Base-by-base conservation (phyloP, 2,888 invertebrate genomes). In the Hypselothyrea guttata region DNA sequence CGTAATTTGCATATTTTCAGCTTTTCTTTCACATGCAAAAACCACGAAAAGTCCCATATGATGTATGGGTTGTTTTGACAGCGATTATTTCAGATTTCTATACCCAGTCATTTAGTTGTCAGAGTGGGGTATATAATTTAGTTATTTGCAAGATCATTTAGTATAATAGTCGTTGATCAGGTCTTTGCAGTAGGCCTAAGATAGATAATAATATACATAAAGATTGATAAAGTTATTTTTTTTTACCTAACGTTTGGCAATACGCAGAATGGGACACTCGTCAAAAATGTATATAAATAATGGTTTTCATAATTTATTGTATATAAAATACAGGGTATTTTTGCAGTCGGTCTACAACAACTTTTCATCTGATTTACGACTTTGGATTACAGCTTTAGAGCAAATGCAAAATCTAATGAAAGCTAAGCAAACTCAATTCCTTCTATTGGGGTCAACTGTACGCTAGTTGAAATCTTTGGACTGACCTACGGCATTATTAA, bases 361-460 rank as follows among this genome's bases (percentile, higher is more conserved):
- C 1, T 8, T 5, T 11, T 46, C 8, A 1, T 7, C n/a, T 15
- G 9, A 9, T 22, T 22, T 12, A 34, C 44, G 31, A 18, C 2
- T 30, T 18, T 4, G 30, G 7, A 44, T 27, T 8, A 28, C 11
- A 45, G 28, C 41, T 22, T 5, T 22, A 22, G 22, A 22, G 22
- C 22, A 22, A 22, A 22, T 22, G 22, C 22, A 4, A 55, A 68
- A 55, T 63, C 48, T 46, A 59, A 69, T 53, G 45, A 53, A 55
- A 64, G 58, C 55, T 7, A 37, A 58, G 9, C 57, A 44, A 57
- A 69, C 41, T 63, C 59, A 64, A 64, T 64, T 69, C 44, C 5
- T 69, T 38, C 5, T 35, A 56, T 47, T 69, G 69, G 34, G 70
- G 70, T 69, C 69, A 64, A 12, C 18, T 48, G 40, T 45, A 27